These are phyloP conservation scores for Octopus sinensis DNA, from an alignment of 1,140 invertebrate genomes.

Conservation along the genomic window DNA sequence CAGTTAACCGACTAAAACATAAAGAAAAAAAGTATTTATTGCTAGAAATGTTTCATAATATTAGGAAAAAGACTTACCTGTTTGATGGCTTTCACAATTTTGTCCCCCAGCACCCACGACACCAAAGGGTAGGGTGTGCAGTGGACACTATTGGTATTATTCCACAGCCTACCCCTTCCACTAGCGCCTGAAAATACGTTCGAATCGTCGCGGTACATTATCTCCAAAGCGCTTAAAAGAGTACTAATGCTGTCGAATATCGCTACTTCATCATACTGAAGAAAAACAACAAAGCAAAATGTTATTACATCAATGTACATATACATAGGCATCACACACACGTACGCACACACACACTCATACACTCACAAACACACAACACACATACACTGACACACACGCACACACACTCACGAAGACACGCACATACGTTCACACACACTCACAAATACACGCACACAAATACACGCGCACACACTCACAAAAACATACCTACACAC, in stretches of 20 bases:
- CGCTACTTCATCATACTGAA: constrained; percentile 9
- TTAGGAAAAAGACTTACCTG: neutral
- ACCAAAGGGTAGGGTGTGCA: constrained; percentile 12
- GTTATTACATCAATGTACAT: neutral
- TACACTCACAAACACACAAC: too few relatives aligned
- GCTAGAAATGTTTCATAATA: neutral
- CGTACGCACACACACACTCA: too few relatives aligned
- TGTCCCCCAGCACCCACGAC: constrained; percentile 9
- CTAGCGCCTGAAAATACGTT: neutral
- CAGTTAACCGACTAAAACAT: too few relatives aligned
- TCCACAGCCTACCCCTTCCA: neutral
- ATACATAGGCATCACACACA: neutral
- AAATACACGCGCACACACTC: too few relatives aligned
- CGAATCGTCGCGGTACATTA: neutral
- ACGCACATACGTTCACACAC: too few relatives aligned
- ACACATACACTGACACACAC: too few relatives aligned
- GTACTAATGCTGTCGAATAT: constrained; percentile 3
- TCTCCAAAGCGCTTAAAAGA: neutral
- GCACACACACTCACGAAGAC: too few relatives aligned
- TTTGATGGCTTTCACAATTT: constrained; percentile 4
- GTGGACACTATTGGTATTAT: constrained; percentile 1
- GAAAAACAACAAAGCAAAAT: neutral
- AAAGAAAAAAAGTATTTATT: too few relatives aligned
- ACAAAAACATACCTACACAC: too few relatives aligned
- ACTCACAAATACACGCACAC: too few relatives aligned